Percentiles rank a stretch among this genome's conserved stretches.
Evolutionary conservation across 2,113 vertebrate genomes (phyloP).

Genomic region (Xyrauchen texanus): DNA sequence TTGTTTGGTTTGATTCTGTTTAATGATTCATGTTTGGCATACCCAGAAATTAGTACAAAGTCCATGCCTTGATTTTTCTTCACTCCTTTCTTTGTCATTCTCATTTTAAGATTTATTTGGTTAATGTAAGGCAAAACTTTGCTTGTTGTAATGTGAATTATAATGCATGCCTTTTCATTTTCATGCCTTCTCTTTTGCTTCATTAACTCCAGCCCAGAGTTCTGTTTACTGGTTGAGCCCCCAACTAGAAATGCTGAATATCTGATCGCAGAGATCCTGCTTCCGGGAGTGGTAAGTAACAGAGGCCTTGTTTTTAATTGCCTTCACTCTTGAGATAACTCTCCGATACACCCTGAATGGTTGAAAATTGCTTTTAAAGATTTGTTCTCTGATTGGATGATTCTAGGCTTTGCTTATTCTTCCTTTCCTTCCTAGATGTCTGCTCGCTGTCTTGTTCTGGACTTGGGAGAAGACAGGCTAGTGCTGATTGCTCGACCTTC

Average conservation of each 20-base stretch:
- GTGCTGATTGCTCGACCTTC: conserved; percentile 75
- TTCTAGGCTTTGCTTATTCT: not conserved
- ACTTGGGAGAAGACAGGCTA: conserved; percentile 82
- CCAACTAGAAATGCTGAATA: conserved; percentile 69
- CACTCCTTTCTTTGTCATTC: too few relatives aligned
- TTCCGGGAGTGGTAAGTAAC: conserved; percentile 83
- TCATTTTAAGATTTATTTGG: too few relatives aligned
- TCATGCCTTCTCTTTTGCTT: not conserved
- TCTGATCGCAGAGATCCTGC: conserved; percentile 80
- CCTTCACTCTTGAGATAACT: too few relatives aligned
- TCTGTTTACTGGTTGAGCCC: conserved; percentile 74
- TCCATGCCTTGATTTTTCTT: too few relatives aligned
- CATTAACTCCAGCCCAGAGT: conserved; percentile 68
- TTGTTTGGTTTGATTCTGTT: not conserved
- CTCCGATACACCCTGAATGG: too few relatives aligned
- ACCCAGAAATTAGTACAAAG: too few relatives aligned
- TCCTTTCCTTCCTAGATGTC: conserved; percentile 53
- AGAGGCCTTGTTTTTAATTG: too few relatives aligned
- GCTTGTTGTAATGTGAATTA: too few relatives aligned
- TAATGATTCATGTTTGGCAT: too few relatives aligned
- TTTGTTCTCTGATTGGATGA: too few relatives aligned
- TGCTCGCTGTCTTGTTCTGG: conserved; percentile 75
- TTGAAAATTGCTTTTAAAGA: too few relatives aligned
- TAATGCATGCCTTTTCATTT: not conserved
- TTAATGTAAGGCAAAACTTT: too few relatives aligned